Conservation (phyloP, 2,113 vertebrate species). For the Hirundichthys speculiger region DNA sequence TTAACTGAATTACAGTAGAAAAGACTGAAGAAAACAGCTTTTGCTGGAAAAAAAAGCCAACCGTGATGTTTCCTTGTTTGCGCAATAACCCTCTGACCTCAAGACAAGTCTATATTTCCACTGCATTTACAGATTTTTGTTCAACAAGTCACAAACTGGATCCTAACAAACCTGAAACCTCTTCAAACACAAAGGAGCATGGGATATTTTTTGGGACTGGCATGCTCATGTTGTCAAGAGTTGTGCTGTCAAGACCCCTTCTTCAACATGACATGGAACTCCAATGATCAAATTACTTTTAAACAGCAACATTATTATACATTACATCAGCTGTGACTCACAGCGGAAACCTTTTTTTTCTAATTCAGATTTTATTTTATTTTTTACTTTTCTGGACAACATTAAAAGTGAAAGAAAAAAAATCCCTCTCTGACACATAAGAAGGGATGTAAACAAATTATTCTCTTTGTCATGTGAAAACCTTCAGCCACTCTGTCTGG, state of each 20-base stretch:
- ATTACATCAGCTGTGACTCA: constrained; percentile 59
- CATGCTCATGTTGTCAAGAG: constrained; percentile 44
- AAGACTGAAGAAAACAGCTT: too few relatives aligned
- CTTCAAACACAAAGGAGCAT: constrained; percentile 50
- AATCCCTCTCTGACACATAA: constrained; percentile 44
- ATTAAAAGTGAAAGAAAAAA: constrained; percentile 6
- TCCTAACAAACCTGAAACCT: constrained; percentile 58
- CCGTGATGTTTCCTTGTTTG: constrained; percentile 47
- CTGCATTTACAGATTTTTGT: constrained; percentile 62
- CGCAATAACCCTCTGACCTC: too few relatives aligned
- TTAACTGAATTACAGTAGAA: too few relatives aligned
- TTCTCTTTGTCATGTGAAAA: constrained; percentile 79
- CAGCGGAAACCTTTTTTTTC: constrained; percentile 29
- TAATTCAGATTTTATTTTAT: constrained; percentile 49
- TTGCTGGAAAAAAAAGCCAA: too few relatives aligned
- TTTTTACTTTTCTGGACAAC: constrained; percentile 52
- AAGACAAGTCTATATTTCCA: constrained; percentile 71
- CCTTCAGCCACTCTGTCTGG: constrained; percentile 73
- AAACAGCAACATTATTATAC: constrained; percentile 54
- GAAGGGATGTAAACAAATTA: constrained; percentile 70
- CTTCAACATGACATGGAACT: constrained; percentile 57
- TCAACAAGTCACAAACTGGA: constrained; percentile 64
- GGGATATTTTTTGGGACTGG: constrained; percentile 46
- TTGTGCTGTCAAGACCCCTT: constrained; percentile 53
- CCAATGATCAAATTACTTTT: constrained; percentile 58